Base-by-base conservation (phyloP, 35 echinoderm and acorn worm genomes). In the Apostichopus parvimensis region DNA sequence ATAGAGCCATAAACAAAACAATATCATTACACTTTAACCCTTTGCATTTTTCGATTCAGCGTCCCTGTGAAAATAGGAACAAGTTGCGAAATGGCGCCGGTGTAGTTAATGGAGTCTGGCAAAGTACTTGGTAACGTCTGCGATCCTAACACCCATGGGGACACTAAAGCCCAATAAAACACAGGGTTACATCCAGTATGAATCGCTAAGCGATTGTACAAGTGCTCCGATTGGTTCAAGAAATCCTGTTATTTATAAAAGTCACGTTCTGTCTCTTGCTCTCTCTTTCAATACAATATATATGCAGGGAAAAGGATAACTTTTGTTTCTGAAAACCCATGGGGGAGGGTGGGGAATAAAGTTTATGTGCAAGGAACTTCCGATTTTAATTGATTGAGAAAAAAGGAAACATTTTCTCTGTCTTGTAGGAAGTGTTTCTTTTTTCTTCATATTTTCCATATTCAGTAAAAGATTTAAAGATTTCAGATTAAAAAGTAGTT, bases 131-230 rank as follows among this genome's bases (percentile, higher is more conserved):
- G 60, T 20, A 24, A 13, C 86, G 86, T 88, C 86, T 88, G 62
- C 61, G 64, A 34, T 75, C 7, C 25, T 1, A 21, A 6, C 64
- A 17, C 86, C 85, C 86, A 66, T 18, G 86, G 86, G 86, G 72
- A 23, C 86, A 7, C 15, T 64, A 68, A 88, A 75, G 62, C 25
- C 86, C 86, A 88, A 88, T 88, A 72, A 88, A 88, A 88, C 86
- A 28, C 21, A 65, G 64, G 86, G 68, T 88, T 72, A 88, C 86
- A 88, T 88, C 86, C 64, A 21, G 60, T 10, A 88, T 6, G 4
- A 20, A 68, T 18, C 21, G 61, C 7, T 58, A 65, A 84, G 24
- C 55, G 81, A 84, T 58, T 58, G 54, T 23, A 84, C 81, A 52
- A 56, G 81, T 58, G 5, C 18, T 84, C 54, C 57, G 7, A 84